These are phyloP conservation scores for Scophthalmus maximus DNA, from an alignment of 2,113 vertebrate genomes.

Conservation along the genomic window DNA sequence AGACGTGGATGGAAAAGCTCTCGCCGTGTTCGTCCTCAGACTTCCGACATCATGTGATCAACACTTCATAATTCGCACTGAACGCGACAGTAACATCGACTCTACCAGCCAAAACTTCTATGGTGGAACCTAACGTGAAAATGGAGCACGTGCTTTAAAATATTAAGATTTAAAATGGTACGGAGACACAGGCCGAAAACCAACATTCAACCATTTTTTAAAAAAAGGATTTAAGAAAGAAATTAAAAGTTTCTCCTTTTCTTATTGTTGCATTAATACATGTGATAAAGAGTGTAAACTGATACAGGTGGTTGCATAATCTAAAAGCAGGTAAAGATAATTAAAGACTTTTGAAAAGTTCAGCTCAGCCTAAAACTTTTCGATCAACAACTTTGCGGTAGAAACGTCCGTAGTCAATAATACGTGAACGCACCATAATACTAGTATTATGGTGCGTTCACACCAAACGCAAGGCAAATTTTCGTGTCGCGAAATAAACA, in stretches of 20 bases:
- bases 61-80: too few species aligned
- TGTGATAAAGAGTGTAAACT: constrained; percentile 18
- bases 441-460: too few species aligned
- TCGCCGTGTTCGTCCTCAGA: too few species aligned
- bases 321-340: background rate
- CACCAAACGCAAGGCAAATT: too few species aligned
- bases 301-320: constrained; percentile 11
- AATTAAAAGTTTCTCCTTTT: background rate
- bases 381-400: too few species aligned
- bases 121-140: background rate
- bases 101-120: background rate
- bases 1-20: too few species aligned
- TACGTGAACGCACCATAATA: too few species aligned
- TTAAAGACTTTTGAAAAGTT: background rate
- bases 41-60: too few species aligned
- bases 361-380: background rate
- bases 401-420: too few species aligned
- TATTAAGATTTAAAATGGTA: constrained; percentile 16
- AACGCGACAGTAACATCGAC: too few species aligned
- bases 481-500: too few species aligned
- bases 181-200: background rate
- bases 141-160: constrained; percentile 3
- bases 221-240: constrained; percentile 13
- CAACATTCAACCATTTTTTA: background rate
- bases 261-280: background rate